Conservation (phyloP, 2,888 invertebrate species). For the Macrophya alboannulata region DNA sequence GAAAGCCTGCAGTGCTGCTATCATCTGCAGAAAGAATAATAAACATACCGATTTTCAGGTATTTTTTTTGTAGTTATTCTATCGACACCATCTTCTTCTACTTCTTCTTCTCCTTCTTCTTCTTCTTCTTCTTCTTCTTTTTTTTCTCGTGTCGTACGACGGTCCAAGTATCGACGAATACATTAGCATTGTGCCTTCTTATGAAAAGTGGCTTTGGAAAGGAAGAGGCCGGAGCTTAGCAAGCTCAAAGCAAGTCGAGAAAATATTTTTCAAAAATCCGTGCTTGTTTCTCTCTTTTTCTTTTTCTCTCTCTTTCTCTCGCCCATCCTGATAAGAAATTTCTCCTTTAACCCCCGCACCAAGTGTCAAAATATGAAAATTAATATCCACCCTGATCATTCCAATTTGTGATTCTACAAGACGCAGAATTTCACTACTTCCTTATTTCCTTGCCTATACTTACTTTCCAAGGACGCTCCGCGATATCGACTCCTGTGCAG, state of each 20-base stretch:
- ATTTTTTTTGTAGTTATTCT: neutral
- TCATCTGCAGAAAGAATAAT: neutral
- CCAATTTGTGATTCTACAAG: neutral
- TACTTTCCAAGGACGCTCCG: neutral
- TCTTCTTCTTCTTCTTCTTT: constrained; percentile 5
- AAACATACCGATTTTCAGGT: neutral
- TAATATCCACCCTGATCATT: neutral
- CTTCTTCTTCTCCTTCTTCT: constrained; percentile 12
- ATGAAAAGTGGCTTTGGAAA: neutral
- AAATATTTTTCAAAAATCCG: constrained; percentile 26
- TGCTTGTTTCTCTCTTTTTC: too few species aligned
- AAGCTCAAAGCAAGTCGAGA: neutral
- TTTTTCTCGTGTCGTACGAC: constrained; percentile 10
- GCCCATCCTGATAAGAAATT: neutral
- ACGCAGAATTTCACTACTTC: neutral
- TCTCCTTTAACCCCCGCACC: neutral
- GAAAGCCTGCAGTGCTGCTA: neutral
- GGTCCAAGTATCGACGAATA: constrained; percentile 46
- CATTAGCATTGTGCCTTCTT: constrained; percentile 44
- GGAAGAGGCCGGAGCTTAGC: neutral
- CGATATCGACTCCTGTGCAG: constrained; percentile 6
- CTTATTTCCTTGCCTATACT: neutral
- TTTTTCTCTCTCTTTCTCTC: too few species aligned
- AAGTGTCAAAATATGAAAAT: neutral
- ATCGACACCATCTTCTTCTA: constrained; percentile 34